Evolutionary conservation across 1,140 invertebrate genomes (phyloP), one percentile per base, ranked within the genome.

Genomic region (Drosophila triauraria): DNA sequence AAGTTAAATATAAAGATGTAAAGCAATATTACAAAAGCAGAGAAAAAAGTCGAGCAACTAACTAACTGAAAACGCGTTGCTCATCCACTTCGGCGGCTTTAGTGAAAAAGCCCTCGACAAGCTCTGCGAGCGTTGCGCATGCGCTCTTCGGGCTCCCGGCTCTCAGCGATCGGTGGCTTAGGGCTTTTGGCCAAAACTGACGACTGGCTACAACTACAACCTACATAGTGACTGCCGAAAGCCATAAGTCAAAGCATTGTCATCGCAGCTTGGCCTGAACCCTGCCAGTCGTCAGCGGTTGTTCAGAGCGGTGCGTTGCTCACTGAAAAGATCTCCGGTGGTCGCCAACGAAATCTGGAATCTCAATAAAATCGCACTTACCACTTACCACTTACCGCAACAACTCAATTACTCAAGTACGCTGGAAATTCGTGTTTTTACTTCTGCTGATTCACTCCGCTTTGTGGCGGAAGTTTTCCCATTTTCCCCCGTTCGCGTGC

Each of bases 271-370:
- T 80, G 80, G 64, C 77, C 68, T 87, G 84, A 87, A 88, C 84
- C 78, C 82, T 80, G 84, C 62, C 84, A 87, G 84, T 87, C 85
- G 83, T 77, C 72, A 80, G 63, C 75, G 71, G 83, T 79, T 79
- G 69, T 75, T 87, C 65, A 67, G 69, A 75, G 85, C 84, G 84
- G 59, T 82, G 74, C 78, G 82, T 84, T 59, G 51, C 64, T 27
- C 44, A 69, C 47, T 44, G 40, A 71, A 71, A 51, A 54, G 65
- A 78, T 78, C 76, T 78, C 75, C 61, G 62, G 62, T 44, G 25
- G 32, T 54, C 51, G 30, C 51, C n/a, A 48, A n/a, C 43, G 32
- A 27, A 53, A 32, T 59, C n/a, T 17, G 25, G 27, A 51, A 32
- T 59, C n/a, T 15, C 32, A 30, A 70, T 71, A 59, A 68, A 56